A percentile compares a stretch with the other conserved stretches of the same genome.
These are phyloP conservation scores for Neogobius melanostomus DNA, from an alignment of 2,113 vertebrate species.

Conservation along the genomic window DNA sequence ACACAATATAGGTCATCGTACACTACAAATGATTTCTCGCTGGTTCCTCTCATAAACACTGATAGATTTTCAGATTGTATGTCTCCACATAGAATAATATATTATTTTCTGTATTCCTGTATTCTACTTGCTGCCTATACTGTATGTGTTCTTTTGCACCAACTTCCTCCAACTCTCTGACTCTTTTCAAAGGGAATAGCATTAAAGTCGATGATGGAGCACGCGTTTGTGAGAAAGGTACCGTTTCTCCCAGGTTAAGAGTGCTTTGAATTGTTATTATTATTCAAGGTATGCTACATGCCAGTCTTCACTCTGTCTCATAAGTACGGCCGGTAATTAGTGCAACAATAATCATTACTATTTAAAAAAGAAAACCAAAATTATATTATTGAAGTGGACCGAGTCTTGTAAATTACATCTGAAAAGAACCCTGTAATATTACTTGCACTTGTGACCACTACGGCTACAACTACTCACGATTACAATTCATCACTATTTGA, in stretches of 20 bases:
- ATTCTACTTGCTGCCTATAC: not conserved
- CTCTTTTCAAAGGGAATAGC: constrained; percentile 71
- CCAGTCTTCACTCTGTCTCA: not conserved
- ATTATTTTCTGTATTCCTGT: not conserved
- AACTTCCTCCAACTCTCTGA: not conserved
- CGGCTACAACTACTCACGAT: no score
- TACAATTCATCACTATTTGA: no score
- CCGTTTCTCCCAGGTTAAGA: constrained; percentile 38
- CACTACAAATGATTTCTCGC: no score
- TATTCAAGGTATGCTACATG: constrained; percentile 33
- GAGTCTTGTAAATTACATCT: no score
- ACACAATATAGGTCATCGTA: no score
- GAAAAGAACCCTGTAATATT: no score
- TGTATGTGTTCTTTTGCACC: not conserved
- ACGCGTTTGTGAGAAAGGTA: constrained; percentile 36
- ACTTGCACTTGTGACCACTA: no score
- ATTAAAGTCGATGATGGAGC: constrained; percentile 63
- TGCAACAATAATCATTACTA: no score
- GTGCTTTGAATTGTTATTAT: constrained; percentile 17
- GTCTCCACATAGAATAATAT: not conserved
- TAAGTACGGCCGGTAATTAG: no score
- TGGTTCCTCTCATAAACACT: not conserved
- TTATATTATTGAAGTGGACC: no score
- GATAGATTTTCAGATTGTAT: not conserved
- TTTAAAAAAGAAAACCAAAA: no score